A percentile compares a stretch with the other conserved stretches of the same genome.
phyloP scores from a whole-genome alignment of 2,113 vertebrate genomes.

The Otocyon megalotis region DNA sequence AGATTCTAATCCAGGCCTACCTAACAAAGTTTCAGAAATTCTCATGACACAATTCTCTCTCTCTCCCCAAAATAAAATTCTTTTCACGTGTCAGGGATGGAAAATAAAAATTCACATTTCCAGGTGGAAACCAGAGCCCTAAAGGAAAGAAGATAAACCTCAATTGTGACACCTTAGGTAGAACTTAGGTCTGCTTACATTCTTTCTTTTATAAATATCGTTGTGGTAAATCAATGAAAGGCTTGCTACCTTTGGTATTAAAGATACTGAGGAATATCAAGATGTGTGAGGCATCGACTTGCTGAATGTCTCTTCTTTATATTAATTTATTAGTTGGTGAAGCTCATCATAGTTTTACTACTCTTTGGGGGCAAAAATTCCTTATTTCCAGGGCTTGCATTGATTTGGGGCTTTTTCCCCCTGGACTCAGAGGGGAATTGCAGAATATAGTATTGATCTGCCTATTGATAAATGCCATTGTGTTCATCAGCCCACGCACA shows the following conservation, averaged over 20 bases:
- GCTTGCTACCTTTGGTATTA: not conserved
- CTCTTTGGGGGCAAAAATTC: not conserved
- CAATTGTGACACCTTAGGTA: not conserved
- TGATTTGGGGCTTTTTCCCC: not conserved
- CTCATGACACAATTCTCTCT: not conserved
- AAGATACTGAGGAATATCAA: not conserved
- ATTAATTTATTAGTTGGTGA: not conserved
- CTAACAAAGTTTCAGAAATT: not conserved
- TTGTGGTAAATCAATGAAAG: not conserved
- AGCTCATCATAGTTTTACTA: not conserved
- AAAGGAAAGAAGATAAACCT: not conserved
- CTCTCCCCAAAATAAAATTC: not conserved
- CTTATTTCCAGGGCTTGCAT: not conserved
- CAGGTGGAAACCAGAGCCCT: not conserved
- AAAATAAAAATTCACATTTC: constrained; percentile 41
- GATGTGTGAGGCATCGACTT: not conserved
- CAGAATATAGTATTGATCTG: not conserved
- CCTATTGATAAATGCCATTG: constrained; percentile 3
- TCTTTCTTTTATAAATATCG: not conserved
- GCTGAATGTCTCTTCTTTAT: not conserved
- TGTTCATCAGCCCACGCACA: constrained; percentile 76
- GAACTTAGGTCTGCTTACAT: not conserved
- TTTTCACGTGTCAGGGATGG: not conserved
- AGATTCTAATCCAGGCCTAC: not conserved
- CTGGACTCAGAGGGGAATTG: not conserved